phyloP scores from a whole-genome alignment of 2,797 vertebrate species.

The Aldrovandia affinis region DNA sequence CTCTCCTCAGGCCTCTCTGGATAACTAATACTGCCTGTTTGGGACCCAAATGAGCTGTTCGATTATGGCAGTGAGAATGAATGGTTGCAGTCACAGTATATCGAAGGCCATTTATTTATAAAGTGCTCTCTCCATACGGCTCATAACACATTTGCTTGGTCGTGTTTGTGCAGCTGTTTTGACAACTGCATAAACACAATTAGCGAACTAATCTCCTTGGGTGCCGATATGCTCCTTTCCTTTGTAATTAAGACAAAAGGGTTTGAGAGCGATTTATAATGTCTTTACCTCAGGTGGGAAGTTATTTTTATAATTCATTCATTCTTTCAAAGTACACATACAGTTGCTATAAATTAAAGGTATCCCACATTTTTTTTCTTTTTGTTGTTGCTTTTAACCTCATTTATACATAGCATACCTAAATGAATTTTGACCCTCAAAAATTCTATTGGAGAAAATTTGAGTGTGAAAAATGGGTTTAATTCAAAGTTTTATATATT shows the following conservation, averaged over 20 bases:
- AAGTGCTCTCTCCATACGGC: slow-evolving; percentile 4
- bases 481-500: too few relatives aligned
- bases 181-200: slow-evolving; percentile 15
- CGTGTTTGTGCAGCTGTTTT: slow-evolving; percentile 7
- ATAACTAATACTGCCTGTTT: slow-evolving; percentile 13
- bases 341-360: not conserved
- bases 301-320: not conserved
- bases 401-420: not conserved
- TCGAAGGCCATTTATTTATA: not conserved
- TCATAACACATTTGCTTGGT: slow-evolving; percentile 1
- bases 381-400: not conserved
- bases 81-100: not conserved
- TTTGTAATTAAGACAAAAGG: not conserved
- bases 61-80: slow-evolving; percentile 11
- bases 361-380: not conserved
- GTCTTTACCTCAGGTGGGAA: not conserved
- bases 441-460: not conserved
- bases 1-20: slow-evolving; percentile 5
- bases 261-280: slow-evolving; percentile 4
- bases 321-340: not conserved
- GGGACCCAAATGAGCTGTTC: slow-evolving; percentile 15
- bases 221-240: not conserved
- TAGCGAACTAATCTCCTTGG: slow-evolving; percentile 18
- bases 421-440: not conserved
- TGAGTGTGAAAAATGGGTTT: too few relatives aligned